phyloP scores from a whole-genome alignment of 2,113 vertebrate species.

The Sprattus sprattus region DNA sequence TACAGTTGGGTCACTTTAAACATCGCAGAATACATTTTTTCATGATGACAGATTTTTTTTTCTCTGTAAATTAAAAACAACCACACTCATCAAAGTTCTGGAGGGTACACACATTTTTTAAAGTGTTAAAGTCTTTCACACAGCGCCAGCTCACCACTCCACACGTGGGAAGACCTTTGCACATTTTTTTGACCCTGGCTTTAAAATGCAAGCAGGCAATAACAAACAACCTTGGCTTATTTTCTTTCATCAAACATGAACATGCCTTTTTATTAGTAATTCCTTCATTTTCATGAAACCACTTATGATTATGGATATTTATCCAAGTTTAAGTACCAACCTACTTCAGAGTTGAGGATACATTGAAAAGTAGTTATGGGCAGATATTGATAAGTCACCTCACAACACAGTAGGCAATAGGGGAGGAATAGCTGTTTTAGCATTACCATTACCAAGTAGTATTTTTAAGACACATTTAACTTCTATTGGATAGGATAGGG shows the following conservation, averaged over 20 bases:
- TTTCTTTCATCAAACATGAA: neutral
- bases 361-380: neutral
- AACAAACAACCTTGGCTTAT: neutral
- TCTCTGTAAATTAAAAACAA: neutral
- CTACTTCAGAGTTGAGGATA: neutral
- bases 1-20: slow-evolving; percentile 50
- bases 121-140: neutral
- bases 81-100: neutral
- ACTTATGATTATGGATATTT: neutral
- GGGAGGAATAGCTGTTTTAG: neutral
- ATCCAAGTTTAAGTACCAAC: neutral
- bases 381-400: neutral
- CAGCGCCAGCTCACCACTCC: neutral
- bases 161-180: neutral
- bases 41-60: neutral
- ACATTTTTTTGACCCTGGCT: neutral
- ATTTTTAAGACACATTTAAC: neutral
- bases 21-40: neutral
- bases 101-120: neutral
- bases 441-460: neutral
- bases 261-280: neutral
- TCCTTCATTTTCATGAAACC: neutral
- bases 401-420: neutral
- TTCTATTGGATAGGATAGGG: neutral
- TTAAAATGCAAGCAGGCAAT: neutral